Evolutionary conservation across 2,797 vertebrate species (phyloP).

Genomic region (Coreius guichenoti): DNA sequence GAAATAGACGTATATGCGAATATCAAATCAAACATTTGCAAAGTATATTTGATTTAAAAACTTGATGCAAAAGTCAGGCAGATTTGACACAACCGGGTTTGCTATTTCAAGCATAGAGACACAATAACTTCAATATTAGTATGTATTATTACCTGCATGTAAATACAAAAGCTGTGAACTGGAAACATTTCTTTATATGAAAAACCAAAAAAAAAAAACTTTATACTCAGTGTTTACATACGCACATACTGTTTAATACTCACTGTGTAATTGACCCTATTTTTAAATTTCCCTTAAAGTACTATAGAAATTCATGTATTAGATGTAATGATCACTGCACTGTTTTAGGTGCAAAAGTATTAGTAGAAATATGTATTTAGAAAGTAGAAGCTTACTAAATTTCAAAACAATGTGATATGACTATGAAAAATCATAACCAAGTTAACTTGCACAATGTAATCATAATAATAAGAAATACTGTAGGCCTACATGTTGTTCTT

Average conservation of each 20-base stretch:
- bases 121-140: neutral
- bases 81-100: slow-evolving; percentile 27
- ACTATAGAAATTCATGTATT: neutral
- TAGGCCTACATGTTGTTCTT: neutral
- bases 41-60: slow-evolving; percentile 33
- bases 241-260: neutral
- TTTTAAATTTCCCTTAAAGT: neutral
- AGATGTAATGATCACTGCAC: neutral
- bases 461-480: neutral
- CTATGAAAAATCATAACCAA: neutral
- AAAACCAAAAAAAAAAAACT: neutral
- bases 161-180: neutral
- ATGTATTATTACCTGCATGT: neutral
- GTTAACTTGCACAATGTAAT: neutral
- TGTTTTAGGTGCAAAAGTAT: neutral
- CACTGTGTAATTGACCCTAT: neutral
- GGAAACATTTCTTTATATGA: neutral
- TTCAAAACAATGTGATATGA: neutral
- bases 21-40: slow-evolving; percentile 10
- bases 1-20: slow-evolving; percentile 20
- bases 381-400: neutral
- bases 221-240: neutral
- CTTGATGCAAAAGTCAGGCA: slow-evolving; percentile 50
- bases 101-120: neutral
- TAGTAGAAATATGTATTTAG: neutral